Base-by-base conservation (phyloP, 1,140 invertebrate genomes). In the Solenopsis fugax region DNA sequence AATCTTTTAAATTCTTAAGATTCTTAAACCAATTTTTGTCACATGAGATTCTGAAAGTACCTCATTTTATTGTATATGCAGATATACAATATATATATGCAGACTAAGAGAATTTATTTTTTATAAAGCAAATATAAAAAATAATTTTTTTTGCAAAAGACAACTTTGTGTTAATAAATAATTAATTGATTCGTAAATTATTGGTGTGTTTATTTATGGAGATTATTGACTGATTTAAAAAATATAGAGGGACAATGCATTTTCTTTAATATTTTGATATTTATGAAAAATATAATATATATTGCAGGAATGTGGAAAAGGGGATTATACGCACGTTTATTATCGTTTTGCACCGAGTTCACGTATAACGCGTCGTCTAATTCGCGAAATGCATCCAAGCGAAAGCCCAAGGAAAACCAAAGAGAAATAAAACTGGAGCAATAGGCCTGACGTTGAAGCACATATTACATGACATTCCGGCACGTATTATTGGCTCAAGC, bases 401-500 rank as follows among this genome's bases (percentile, higher is more conserved):
- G 7, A 34, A 45, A 62, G 18, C n/a, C 41, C 7, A 50, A 60
- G n/a, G 16, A 21, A 21, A 41, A 13, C 13, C 73, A 37, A 41
- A 50, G 24, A 58, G 69, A 84, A 29, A 75, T 60, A 12, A 21
- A 84, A 75, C 13, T 73, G n/a, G 54, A 75, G 54, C 69, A 84
- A n/a, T 60, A 16, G 24, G 18, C 34, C 76, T 73, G 21, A 80
- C 69, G 34, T 77, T 81, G 67, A 50, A 64, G 64, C 69, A 82
- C 67, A 71, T 81, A 84, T 91, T 90, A 86, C 64, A 64, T 80
- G 54, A 73, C 80, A 52, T 85, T 71, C 62, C 45, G 50, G 62
- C 73, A 85, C 67, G 64, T 85, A 84, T 91, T 91, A 86, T 87
- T 85, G 64, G 80, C 10, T 80, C 56, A 54, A 73, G 45, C 73